Evolutionary conservation across 1,140 invertebrate species (phyloP).

Genomic region (Saxidomus purpurata): DNA sequence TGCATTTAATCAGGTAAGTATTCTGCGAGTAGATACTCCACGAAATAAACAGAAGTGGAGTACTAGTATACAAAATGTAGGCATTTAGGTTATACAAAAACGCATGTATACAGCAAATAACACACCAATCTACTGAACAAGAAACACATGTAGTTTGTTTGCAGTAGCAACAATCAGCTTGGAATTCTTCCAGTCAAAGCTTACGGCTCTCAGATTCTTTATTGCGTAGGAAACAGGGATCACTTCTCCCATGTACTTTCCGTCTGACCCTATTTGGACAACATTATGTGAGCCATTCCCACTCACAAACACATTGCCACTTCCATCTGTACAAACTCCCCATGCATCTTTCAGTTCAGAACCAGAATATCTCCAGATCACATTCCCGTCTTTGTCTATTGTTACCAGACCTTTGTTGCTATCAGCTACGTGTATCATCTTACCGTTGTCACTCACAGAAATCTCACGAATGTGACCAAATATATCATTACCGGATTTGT

Average conservation of each 20-base stretch:
- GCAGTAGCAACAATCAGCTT: neutral
- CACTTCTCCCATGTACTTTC: neutral
- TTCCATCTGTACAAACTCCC: constrained; percentile 11
- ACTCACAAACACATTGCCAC: constrained; percentile 22
- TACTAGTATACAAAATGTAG: too few species aligned
- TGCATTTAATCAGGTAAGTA: too few species aligned
- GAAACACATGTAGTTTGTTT: neutral
- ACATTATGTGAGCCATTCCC: neutral
- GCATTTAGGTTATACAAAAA: too few species aligned
- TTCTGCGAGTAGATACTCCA: too few species aligned
- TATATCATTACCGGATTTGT: neutral
- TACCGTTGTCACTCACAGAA: neutral
- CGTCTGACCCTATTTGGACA: neutral
- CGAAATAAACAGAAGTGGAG: too few species aligned
- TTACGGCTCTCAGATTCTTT: neutral
- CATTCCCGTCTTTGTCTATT: neutral
- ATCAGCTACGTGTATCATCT: constrained; percentile 1
- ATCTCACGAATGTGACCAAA: neutral
- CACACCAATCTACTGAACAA: neutral
- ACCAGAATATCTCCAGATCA: neutral
- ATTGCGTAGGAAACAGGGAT: neutral
- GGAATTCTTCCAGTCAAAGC: neutral
- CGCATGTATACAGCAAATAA: too few species aligned
- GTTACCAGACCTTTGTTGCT: neutral
- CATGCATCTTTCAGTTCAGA: neutral